Base-by-base conservation (phyloP, 2,888 invertebrate genomes). In the Scaptomyza tumidula region DNA sequence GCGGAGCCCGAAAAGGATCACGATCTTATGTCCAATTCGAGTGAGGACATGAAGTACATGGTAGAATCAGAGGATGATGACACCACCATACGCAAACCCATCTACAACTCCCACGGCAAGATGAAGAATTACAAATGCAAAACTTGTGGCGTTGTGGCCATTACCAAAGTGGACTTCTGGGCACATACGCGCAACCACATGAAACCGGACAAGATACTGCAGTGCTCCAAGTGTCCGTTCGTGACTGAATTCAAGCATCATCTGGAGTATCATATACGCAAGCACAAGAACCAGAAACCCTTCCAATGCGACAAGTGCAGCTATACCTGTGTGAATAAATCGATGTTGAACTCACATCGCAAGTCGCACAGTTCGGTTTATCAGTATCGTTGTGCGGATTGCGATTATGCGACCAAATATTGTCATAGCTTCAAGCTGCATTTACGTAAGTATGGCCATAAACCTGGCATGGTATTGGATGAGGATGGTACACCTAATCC, bases 221-320 rank as follows among this genome's bases (percentile, higher is more conserved):
- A 95, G 68, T 99, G 99, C 89, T 95, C 96, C 5, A 95, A 96
- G 87, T 99, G 99, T 90, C 97, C 97, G 0, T 99, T 99, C 89
- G 98, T 99, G 4, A 99, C 99, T 0, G 99, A 99, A 91, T 98
- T 98, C 93, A 99, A 99, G 90, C 99, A 99, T 91, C 99, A 99
- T 85, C 93, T 99, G 66, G 99, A 99, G 91, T 99, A 99, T 89
- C 99, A 99, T 91, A 94, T 98, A 91, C 94, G 98, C 45, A 99
- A 99, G 91, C 99, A 99, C 92, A 94, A 96, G 85, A 98, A 98
- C 41, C 96, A 96, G 0, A 99, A 99, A 90, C 99, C 99, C 1
- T 99, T 97, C 93, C 96, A 97, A 91, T 99, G 99, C 92, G 94
- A 94, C 71, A 95, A 97, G 89, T 99, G 99, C 91, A 94, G 94